phyloP scores from a whole-genome alignment of 1,140 invertebrate species.

The Goniozus legneri region DNA sequence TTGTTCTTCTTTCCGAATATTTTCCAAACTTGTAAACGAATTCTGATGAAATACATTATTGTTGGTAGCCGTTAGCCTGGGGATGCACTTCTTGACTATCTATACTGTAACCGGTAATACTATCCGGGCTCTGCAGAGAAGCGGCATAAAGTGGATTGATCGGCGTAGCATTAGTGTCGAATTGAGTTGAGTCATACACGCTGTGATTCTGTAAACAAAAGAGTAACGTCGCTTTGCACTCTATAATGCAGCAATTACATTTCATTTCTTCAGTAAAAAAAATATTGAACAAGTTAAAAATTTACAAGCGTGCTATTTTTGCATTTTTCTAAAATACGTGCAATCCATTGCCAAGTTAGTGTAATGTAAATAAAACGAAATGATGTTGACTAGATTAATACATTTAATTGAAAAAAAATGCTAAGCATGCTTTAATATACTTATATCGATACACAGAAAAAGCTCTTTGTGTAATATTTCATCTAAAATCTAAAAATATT shows the following conservation, averaged over 20 bases:
- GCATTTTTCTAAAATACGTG: too few species aligned
- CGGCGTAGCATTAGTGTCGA: slow-evolving; percentile 64
- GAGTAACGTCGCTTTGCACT: slow-evolving; percentile 38
- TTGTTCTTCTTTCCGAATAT: neutral
- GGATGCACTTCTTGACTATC: slow-evolving; percentile 50
- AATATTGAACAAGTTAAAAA: too few species aligned
- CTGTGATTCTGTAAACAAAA: slow-evolving; percentile 66
- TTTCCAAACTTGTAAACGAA: slow-evolving; percentile 6
- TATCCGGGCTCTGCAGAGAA: slow-evolving; percentile 72
- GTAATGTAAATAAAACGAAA: slow-evolving; percentile 43
- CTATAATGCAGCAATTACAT: too few species aligned
- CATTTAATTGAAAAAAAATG: slow-evolving; percentile 39
- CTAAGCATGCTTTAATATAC: slow-evolving; percentile 36
- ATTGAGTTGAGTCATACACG: slow-evolving; percentile 76
- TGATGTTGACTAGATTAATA: slow-evolving; percentile 31
- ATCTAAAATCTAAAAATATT: too few species aligned
- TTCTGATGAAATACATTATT: too few species aligned
- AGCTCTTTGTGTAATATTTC: too few species aligned
- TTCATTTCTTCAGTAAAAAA: too few species aligned
- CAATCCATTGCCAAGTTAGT: slow-evolving; percentile 20
- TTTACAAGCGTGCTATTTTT: too few species aligned
- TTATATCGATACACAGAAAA: slow-evolving; percentile 11
- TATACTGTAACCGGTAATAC: slow-evolving; percentile 63
- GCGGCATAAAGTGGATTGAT: slow-evolving; percentile 70
- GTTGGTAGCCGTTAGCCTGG: slow-evolving; percentile 47